Base-by-base conservation (phyloP, 2,797 vertebrate species). In the Micromesistius poutassou region DNA sequence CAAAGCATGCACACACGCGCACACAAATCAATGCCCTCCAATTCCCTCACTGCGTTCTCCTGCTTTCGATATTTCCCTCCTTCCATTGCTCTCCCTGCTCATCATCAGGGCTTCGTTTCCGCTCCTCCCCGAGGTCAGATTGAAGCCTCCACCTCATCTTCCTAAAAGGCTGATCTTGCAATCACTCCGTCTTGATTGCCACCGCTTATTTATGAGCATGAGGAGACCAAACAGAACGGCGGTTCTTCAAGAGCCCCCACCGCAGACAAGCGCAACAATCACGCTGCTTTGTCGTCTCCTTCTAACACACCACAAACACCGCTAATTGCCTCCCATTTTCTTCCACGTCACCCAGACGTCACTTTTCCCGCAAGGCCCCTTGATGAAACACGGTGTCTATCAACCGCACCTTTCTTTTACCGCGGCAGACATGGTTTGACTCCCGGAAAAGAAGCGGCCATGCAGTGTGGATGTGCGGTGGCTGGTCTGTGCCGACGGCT, bases 161-260 rank as follows among this genome's bases (percentile, higher is more conserved):
- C 0, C 79, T 86, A 73, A 75, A 81, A 77, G 83, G 70, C 79
- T 78, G 40, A 81, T 84, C 72, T 50, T 10, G 81, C 87, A 92
- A 91, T 93, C 90, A 90, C 16, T 76, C 78, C 50, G 79, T 83
- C 82, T n/a, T 93, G 92, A 94, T 93, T 93, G 85, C 66, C 7
- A 33, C 79, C 82, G 78, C 87, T 86, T 87, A 86, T 88, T 86
- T 83, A 82, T 90, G 87, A 93, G 93, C 87, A 88, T 79, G n/a
- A 76, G 84, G n/a, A 76, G 84, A 81, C 82, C 76, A 86, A 80
- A 80, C 80, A 71, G 81, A 77, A 76, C 83, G 77, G n/a, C 72
- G 19, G 19, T 0, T 81, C 78, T 79, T 84, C 83, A 81, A 28
- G 79, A 79, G 25, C 10, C 46, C 81, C 83, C 77, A 88, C 83